Evolutionary conservation across 2,797 vertebrate genomes (phyloP), one percentile per base, ranked within the genome.

Genomic region (Petrocephalus schoutedeni): DNA sequence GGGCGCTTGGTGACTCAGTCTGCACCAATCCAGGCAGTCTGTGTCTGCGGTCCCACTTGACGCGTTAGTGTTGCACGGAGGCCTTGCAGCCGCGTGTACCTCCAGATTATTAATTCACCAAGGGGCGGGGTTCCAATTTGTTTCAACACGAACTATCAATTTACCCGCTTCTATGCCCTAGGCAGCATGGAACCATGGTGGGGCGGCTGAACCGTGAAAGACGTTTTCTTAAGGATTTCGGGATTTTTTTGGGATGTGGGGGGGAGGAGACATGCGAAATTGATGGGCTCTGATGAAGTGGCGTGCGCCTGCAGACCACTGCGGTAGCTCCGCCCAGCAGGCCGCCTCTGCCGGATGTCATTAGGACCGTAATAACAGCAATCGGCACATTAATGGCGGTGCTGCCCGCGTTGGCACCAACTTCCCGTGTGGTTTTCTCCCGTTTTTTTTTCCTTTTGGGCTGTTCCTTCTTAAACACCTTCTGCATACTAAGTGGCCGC

Each of bases 141-240:
- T 97, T 97, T 97, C 95, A 96, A 95, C 16, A 95, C 95, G 95
- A 97, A 96, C 95, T 94, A 97, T 98, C 97, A 96, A 98, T 98
- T 97, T 97, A 93, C 95, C 96, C 95, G 95, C 97, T 97, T 96
- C 94, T 93, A 95, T 96, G 93, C 95, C 83, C 54, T 95, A 95
- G 96, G 95, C 95, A 95, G 97, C 4, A 93, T 93, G 92, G 94
- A 95, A 94, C 95, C 95, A 95, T 95, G 96, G 96, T 96, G 96
- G 97, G 96, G 94, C 91, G 91, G 86, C 91, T 96, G 95, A 97
- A 97, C 96, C 95, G 93, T 97, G 95, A 97, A 97, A 97, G 93
- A 95, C 96, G 96, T 97, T 97, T 97, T 96, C 95, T 96, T 96
- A 94, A 95, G 95, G 95, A 95, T 96, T 95, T 92, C 71, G 83